A percentile compares a stretch with the other conserved stretches of the same genome.
Conservation (phyloP, 1,140 invertebrate species). For the Cheumatopsyche charites region DNA sequence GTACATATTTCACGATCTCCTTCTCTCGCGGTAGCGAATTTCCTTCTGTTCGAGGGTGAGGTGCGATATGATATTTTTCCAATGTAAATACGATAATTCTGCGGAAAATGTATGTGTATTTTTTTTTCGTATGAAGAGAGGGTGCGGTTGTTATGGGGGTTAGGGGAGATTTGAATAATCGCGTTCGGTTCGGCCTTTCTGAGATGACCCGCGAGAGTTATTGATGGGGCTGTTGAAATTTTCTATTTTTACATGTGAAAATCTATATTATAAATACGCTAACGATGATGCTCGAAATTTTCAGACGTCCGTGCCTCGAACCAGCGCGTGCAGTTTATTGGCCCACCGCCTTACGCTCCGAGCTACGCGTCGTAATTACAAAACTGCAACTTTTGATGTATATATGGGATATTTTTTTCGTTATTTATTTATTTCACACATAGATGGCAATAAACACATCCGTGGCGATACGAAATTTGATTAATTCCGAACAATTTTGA, state of each 20-base stretch:
- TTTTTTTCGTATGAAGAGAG: no score
- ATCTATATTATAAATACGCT: background rate
- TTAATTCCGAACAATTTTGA: no score
- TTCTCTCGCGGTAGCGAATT: background rate
- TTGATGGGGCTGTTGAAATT: constrained; percentile 27
- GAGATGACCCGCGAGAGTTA: constrained; percentile 27
- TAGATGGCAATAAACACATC: no score
- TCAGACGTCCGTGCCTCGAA: no score
- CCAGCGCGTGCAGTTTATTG: no score
- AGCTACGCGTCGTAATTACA: no score
- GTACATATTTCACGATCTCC: constrained; percentile 5
- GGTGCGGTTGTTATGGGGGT: background rate
- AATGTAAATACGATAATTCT: constrained; percentile 16
- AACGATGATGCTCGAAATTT: no score
- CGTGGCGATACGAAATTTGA: no score
- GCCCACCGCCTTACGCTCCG: no score
- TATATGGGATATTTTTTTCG: no score
- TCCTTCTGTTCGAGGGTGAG: background rate
- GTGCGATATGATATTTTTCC: background rate
- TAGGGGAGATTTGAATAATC: constrained; percentile 44
- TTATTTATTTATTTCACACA: no score
- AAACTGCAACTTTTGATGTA: no score
- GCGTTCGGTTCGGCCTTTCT: constrained; percentile 17
- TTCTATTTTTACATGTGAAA: background rate
- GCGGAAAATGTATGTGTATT: background rate